phyloP scores from a whole-genome alignment of 2,888 invertebrate genomes.

The Dichetophora obliterata region DNA sequence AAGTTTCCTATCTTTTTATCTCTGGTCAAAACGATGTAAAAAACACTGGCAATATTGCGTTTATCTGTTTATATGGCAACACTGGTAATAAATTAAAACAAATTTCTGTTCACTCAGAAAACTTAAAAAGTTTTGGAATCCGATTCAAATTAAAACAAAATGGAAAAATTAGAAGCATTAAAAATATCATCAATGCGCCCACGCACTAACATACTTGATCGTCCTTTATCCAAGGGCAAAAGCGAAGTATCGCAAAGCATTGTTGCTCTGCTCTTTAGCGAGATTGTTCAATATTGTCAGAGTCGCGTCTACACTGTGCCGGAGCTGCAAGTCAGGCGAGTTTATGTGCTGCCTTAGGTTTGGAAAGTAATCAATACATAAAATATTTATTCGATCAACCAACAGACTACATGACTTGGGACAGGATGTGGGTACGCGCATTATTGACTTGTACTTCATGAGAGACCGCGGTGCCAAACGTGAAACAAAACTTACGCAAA shows the following conservation, averaged over 20 bases:
- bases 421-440: constrained; percentile 91
- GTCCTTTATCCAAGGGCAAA: constrained; percentile 91
- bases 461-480: constrained; percentile 94
- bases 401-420: constrained; percentile 93
- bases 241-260: constrained; percentile 92
- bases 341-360: not conserved
- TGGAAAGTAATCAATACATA: not conserved
- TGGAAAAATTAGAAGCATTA: constrained; percentile 67
- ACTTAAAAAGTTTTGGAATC: no score
- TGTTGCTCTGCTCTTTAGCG: constrained; percentile 96
- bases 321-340: constrained; percentile 94
- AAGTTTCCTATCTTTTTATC: no score
- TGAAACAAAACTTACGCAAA: constrained; percentile 94
- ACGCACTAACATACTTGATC: constrained; percentile 80
- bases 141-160: constrained; percentile 35
- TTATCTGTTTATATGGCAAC: no score
- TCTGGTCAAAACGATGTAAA: no score
- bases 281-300: constrained; percentile 98
- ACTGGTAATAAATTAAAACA: no score
- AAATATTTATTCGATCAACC: not conserved
- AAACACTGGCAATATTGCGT: no score
- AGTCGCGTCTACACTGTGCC: constrained; percentile 94
- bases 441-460: constrained; percentile 93
- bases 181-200: constrained; percentile 68
- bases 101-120: no score